Evolutionary conservation across 2,797 vertebrate species (phyloP).

Genomic region (Phrynocephalus vlangalii): DNA sequence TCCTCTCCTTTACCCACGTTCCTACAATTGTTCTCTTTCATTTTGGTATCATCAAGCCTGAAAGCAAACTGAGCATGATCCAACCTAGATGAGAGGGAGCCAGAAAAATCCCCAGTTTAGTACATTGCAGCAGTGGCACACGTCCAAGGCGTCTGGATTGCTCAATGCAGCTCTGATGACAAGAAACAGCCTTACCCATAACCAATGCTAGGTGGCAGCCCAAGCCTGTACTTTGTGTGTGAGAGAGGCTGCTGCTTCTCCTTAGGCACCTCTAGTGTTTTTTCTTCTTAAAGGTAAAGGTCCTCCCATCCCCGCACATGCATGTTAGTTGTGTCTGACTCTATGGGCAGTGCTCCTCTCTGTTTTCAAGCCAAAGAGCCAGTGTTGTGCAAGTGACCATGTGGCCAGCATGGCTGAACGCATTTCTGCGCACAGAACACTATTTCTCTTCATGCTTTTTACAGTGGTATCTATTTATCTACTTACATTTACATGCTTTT

Average conservation of each 20-base stretch:
- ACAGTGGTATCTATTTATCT: no score
- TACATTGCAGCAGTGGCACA: background rate
- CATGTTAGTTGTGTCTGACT: no score
- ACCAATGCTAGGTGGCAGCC: slow-evolving; percentile 10
- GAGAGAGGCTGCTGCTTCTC: no score
- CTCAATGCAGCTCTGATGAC: background rate
- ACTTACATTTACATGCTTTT: no score
- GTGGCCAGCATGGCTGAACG: no score
- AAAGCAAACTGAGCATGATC: background rate
- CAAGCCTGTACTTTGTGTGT: background rate
- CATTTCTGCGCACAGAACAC: no score
- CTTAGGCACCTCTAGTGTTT: background rate
- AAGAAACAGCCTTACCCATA: background rate
- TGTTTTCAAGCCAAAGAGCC: no score
- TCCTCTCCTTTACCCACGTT: no score
- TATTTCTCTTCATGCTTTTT: no score
- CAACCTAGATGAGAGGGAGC: background rate
- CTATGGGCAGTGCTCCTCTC: no score
- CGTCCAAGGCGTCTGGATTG: background rate
- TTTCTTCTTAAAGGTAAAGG: background rate
- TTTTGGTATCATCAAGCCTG: background rate
- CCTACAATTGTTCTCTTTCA: background rate
- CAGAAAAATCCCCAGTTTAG: background rate
- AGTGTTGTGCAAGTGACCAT: no score
- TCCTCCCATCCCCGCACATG: no score